Conservation (phyloP, 2,888 invertebrate genomes). For the Himalopsyche tibetana region DNA sequence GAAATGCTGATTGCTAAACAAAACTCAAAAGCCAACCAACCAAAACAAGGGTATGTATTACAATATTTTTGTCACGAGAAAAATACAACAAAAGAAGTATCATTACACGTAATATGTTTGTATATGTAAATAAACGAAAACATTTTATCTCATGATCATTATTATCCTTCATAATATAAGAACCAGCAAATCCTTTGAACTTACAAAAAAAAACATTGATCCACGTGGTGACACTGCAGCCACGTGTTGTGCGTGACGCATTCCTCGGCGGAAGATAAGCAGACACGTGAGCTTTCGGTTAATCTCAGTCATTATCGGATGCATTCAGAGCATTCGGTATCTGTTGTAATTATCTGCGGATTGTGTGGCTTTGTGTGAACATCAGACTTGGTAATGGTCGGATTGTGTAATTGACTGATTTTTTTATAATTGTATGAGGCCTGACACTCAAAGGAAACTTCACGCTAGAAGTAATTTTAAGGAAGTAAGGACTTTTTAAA, state of each 20-base stretch:
- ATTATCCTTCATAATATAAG: background rate
- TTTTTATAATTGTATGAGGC: conserved; percentile 9
- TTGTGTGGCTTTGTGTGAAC: conserved; percentile 50
- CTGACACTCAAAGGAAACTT: background rate
- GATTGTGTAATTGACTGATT: conserved; percentile 51
- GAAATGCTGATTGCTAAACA: too few relatives aligned
- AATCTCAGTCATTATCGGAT: conserved; percentile 57
- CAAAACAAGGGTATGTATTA: too few relatives aligned
- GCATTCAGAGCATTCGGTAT: conserved; percentile 45
- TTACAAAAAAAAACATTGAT: background rate
- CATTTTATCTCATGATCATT: too few relatives aligned
- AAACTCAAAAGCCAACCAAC: too few relatives aligned
- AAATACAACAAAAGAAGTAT: too few relatives aligned
- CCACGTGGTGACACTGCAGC: conserved; percentile 51
- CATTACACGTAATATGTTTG: too few relatives aligned
- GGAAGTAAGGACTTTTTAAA: too few relatives aligned
- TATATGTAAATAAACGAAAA: too few relatives aligned
- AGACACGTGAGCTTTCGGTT: conserved; percentile 57
- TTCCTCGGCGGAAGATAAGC: conserved; percentile 54
- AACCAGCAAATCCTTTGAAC: conserved; percentile 19
- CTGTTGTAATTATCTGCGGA: conserved; percentile 59
- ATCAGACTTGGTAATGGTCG: conserved; percentile 52
- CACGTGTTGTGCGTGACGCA: conserved; percentile 59
- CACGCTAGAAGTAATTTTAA: too few relatives aligned
- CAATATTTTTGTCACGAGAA: too few relatives aligned